phyloP scores from a whole-genome alignment of 2,888 invertebrate genomes.

The Ypsolopha scabrella region DNA sequence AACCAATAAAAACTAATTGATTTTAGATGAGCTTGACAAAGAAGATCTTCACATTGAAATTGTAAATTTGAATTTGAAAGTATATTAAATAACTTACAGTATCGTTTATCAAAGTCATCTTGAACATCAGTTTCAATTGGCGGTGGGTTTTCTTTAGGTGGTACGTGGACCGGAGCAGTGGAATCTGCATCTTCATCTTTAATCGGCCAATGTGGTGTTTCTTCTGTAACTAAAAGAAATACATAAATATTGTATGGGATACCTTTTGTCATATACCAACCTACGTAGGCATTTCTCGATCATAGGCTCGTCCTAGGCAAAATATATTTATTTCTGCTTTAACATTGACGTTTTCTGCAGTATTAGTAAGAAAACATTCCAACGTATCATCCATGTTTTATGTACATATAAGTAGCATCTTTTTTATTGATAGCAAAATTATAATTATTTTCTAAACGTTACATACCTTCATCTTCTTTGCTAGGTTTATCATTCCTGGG shows the following conservation, averaged over 20 bases:
- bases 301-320: no score
- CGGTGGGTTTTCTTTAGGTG: slow-evolving; percentile 39
- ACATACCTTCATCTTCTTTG: slow-evolving; percentile 34
- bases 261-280: no score
- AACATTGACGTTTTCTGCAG: no score
- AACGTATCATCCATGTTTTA: no score
- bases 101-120: slow-evolving; percentile 43
- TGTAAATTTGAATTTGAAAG: neutral
- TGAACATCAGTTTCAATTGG: slow-evolving; percentile 28
- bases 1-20: neutral
- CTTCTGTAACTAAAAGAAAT: slow-evolving; percentile 41
- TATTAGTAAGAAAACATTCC: no score
- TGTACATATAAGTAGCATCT: no score
- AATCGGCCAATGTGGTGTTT: slow-evolving; percentile 48
- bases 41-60: neutral
- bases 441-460: neutral
- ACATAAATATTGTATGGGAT: neutral
- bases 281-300: no score
- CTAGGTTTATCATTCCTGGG: slow-evolving; percentile 47
- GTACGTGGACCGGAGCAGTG: slow-evolving; percentile 33
- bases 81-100: slow-evolving; percentile 27
- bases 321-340: no score
- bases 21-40: neutral
- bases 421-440: no score
- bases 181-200: slow-evolving; percentile 47